Base-by-base conservation (phyloP, 2,113 vertebrate species). In the Bujurquina vittata region DNA sequence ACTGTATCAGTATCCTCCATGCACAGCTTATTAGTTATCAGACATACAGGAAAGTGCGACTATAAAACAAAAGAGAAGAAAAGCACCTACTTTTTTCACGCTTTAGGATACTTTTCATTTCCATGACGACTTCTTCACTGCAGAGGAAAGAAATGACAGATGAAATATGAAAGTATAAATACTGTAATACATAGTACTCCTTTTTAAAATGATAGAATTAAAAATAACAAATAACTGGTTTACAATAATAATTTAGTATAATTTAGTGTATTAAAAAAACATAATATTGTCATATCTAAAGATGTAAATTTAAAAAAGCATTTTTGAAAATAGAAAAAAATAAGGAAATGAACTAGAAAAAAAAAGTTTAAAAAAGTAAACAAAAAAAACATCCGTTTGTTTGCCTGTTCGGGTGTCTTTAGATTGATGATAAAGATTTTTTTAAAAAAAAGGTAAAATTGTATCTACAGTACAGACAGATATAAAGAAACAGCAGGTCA, bases 51-150 rank as follows among this genome's bases (percentile, higher is more conserved):
- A 62, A 35, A 43, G 3, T 60, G 11, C 18, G 22, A 49, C 1
- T 49, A 69, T 12, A 14, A 54, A 23, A 23, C 31, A 35, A 7
- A 20, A 26, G 37, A n/a, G 0, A 26, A 26, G 65, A 52, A 22
- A 67, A 33, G 60, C 46, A 85, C 88, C 0, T 91, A 95, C 95
- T 92, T 74, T 63, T 94, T 4, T 57, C 55, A 7, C 60, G 20
- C 77, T 95, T 96, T 74, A 95, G 79, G 81, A 95, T 95, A 18
- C 93, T 83, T 75, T 94, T 95, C 85, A 92, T 89, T 40, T 90
- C 85, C 33, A 90, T 81, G 31, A 3, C 10, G 60, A 26, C 5
- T 43, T 67, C 22, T 20, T 67, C 14, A 33, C 78, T 91, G 72
- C 59, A 4, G 52, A 63, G 17, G 65, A 5, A 20, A 85, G 7